Percentiles rank a stretch among this genome's conserved stretches.
Evolutionary conservation across 2,113 vertebrate species (phyloP).

Genomic region (Nycticebus coucang): DNA sequence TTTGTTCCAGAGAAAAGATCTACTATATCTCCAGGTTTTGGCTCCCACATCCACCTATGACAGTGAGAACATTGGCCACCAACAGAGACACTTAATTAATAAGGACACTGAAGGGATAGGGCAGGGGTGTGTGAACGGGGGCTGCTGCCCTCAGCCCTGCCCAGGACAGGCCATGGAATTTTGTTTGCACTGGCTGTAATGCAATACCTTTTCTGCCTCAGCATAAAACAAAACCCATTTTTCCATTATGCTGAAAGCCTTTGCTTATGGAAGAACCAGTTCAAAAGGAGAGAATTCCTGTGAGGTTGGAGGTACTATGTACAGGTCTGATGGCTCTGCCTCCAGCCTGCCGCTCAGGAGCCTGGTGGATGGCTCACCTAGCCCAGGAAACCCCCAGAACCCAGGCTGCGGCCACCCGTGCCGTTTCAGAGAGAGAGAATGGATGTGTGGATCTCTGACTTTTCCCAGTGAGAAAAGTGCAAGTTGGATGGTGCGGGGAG

Average conservation of each 20-base stretch:
- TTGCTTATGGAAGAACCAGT: fast-evolving
- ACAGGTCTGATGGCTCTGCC: neutral
- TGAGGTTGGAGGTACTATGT: fast-evolving
- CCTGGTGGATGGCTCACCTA: neutral
- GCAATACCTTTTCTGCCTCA: fast-evolving
- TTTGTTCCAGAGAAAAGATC: neutral
- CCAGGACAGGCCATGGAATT: fast-evolving
- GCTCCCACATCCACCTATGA: neutral
- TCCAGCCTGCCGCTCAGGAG: neutral
- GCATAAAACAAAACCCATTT: fast-evolving
- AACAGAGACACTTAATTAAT: neutral
- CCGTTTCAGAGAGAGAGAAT: neutral
- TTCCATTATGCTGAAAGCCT: neutral
- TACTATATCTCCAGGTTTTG: neutral
- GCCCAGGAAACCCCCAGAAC: neutral
- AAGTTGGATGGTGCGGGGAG: too few relatives aligned
- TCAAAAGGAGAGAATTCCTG: neutral
- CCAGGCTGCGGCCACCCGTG: neutral
- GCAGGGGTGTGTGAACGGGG: neutral
- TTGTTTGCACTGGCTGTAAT: too few relatives aligned
- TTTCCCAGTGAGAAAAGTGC: neutral
- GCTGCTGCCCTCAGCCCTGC: neutral
- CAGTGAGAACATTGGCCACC: too few relatives aligned
- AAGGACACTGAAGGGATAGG: neutral
- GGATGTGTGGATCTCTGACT: neutral